Percentiles rank a stretch among this genome's conserved stretches.
phyloP scores from a whole-genome alignment of 1,140 invertebrate species.

The Triops cancriformis region DNA sequence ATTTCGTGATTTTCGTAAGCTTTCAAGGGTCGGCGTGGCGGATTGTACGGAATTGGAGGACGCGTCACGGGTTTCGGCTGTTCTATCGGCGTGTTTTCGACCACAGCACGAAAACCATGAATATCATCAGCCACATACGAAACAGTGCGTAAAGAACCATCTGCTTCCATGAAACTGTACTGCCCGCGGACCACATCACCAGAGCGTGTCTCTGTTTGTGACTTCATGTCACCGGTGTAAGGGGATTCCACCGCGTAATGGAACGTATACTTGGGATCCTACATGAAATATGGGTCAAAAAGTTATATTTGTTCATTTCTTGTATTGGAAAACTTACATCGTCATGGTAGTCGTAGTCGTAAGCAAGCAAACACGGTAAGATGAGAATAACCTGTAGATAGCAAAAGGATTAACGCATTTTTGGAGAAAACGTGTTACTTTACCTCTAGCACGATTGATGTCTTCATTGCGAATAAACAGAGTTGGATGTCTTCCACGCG shows the following conservation, averaged over 20 bases:
- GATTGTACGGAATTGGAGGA: background rate
- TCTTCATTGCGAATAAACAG: constrained; percentile 6
- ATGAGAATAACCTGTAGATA: background rate
- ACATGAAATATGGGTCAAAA: background rate
- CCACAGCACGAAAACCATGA: constrained; percentile 29
- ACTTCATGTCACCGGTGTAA: constrained; percentile 15
- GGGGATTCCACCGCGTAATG: constrained; percentile 13
- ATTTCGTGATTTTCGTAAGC: background rate
- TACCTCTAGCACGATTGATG: background rate
- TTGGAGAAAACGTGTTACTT: background rate
- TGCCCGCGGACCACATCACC: constrained; percentile 25
- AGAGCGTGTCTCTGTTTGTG: background rate
- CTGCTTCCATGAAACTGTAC: constrained; percentile 31
- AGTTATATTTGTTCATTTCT: background rate
- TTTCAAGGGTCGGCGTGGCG: background rate
- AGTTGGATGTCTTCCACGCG: background rate
- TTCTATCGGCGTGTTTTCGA: background rate
- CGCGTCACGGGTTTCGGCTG: background rate
- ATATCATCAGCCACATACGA: constrained; percentile 31
- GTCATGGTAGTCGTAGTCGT: background rate
- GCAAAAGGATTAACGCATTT: background rate
- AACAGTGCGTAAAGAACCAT: constrained; percentile 29
- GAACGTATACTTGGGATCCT: constrained; percentile 18
- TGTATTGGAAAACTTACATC: background rate
- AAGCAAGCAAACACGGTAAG: background rate